A percentile compares a stretch with the other conserved stretches of the same genome.
Conservation (phyloP, 2,888 invertebrate genomes). For the Xiphydria camelus region DNA sequence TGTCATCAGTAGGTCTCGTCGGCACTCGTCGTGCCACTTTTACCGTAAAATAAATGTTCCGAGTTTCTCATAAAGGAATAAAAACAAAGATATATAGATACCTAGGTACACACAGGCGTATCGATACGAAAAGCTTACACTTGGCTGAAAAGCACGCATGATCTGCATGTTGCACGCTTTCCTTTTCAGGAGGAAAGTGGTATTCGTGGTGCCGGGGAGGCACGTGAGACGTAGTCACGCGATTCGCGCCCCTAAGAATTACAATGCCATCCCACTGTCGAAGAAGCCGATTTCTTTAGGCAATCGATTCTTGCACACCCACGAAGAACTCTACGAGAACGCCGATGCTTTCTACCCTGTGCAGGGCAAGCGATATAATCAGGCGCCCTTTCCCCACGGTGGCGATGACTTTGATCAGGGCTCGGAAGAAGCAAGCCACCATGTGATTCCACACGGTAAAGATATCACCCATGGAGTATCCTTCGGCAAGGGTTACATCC, state of each 20-base stretch:
- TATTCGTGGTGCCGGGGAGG: constrained; percentile 40
- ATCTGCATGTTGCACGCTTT: no score
- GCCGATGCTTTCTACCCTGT: constrained; percentile 6
- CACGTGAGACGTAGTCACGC: constrained; percentile 38
- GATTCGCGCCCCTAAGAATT: constrained; percentile 23
- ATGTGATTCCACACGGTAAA: constrained; percentile 42
- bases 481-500: constrained; percentile 46
- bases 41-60: no score
- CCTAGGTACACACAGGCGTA: no score
- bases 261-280: neutral
- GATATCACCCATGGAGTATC: constrained; percentile 35
- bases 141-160: no score
- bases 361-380: neutral
- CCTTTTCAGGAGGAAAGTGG: constrained; percentile 37
- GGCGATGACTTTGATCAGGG: constrained; percentile 44
- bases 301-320: neutral
- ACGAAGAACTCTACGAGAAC: neutral
- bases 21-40: no score
- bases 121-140: no score
- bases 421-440: constrained; percentile 37
- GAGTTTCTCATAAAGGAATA: no score
- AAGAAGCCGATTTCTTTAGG: neutral
- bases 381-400: constrained; percentile 30
- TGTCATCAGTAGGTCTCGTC: no score
- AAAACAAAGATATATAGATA: no score